Base-by-base conservation (phyloP, 1,140 invertebrate species). In the Lepidurus packardi region DNA sequence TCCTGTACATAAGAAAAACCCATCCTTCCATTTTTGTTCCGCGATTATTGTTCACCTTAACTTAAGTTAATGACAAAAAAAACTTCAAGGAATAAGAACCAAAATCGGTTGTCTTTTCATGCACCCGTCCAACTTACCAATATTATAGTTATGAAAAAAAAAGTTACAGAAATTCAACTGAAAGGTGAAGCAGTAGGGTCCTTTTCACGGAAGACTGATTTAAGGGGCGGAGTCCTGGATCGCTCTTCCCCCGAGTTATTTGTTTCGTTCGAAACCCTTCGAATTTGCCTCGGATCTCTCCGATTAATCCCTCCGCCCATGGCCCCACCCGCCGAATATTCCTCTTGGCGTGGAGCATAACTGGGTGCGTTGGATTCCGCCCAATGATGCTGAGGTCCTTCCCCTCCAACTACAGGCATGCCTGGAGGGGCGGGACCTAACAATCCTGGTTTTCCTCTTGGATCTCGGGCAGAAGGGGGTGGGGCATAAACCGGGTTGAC, bases 361-460 rank as follows among this genome's bases (percentile, higher is more conserved):
- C 77, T 25, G 13, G 25, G 65, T 65, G 73, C 24, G 65, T n/a
- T n/a, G 13, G 78, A 42, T 42, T 74, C 11, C 34, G 8, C 13
- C 24, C n/a, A 44, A 65, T 65, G 34, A 9, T 78, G 43, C 10
- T 9, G 41, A 10, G 53, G 73, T 21, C 13, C 43, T 34, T 47
- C 13, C 21, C 73, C 24, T 47, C 73, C 43, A 11, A 45, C 41
- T 43, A 47, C 43, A 21, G 34, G 73, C 78, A 78, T 78, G 44
- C 78, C 78, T 24, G 78, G 78, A 16, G 78, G 78, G 45, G 78
- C 78, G 24, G 73, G 43, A 25, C 78, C 78, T 7, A 78, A 45
- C 21, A 78, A 1, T n/a, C 78, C 78, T 10, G 75, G 75, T 77
- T 77, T 77, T 5, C 24, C 75, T 24, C 75, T 34, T 13, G 75